phyloP scores from a whole-genome alignment of 2,113 vertebrate species.

The Catharus fuscescens region DNA sequence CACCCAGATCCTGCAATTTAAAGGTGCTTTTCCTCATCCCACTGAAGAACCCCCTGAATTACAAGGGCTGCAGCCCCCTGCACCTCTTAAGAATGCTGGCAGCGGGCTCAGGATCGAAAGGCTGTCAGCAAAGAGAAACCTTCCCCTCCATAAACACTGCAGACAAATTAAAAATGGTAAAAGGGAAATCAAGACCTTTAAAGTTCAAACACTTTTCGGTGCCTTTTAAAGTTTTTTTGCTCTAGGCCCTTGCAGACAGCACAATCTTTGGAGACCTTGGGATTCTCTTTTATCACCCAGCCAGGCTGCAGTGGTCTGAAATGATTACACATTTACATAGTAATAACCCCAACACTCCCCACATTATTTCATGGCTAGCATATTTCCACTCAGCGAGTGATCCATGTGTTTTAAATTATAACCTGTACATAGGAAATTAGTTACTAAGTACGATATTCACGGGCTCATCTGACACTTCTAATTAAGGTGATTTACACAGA shows the following conservation, averaged over 20 bases:
- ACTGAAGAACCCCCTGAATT: background rate
- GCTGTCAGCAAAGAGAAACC: constrained; percentile 55
- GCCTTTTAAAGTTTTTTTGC: constrained; percentile 75
- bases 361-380: constrained; percentile 76
- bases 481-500: constrained; percentile 88
- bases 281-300: constrained; percentile 76
- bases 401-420: constrained; percentile 87
- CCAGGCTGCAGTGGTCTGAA: constrained; percentile 71
- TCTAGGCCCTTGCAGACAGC: constrained; percentile 72
- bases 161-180: constrained; percentile 74
- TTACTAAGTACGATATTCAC: constrained; percentile 83
- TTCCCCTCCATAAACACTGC: constrained; percentile 64
- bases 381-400: constrained; percentile 75
- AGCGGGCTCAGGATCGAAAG: background rate
- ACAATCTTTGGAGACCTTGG: constrained; percentile 75
- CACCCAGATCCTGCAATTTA: background rate
- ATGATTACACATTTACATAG: constrained; percentile 80
- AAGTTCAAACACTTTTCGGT: constrained; percentile 75
- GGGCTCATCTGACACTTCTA: constrained; percentile 84
- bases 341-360: constrained; percentile 74
- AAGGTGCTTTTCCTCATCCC: background rate
- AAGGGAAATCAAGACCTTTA: constrained; percentile 75
- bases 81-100: background rate
- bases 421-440: constrained; percentile 84
- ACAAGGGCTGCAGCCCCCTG: background rate